Percentiles rank a stretch among this genome's conserved stretches.
Evolutionary conservation across 2,888 invertebrate genomes (phyloP).

Genomic region (Agrochola lychnidis): DNA sequence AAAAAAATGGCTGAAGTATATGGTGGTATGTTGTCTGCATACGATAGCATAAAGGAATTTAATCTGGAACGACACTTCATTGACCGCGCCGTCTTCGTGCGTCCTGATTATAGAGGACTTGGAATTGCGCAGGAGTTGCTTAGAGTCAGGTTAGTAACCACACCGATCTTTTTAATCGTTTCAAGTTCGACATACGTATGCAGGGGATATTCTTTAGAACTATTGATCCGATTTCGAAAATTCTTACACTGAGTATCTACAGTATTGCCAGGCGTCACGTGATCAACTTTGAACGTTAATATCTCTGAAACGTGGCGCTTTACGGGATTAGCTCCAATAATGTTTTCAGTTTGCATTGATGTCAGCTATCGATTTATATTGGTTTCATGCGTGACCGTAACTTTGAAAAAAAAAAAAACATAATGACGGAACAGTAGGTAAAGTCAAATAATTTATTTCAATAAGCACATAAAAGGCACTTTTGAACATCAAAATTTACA

Average conservation of each 20-base stretch:
- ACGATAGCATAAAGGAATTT: slow-evolving; percentile 5
- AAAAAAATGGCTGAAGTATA: slow-evolving; percentile 9
- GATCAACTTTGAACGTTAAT: too few species aligned
- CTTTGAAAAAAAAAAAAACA: too few species aligned
- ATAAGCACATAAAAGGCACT: too few species aligned
- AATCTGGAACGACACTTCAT: slow-evolving; percentile 43
- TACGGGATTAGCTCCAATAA: too few species aligned
- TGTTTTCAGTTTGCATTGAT: too few species aligned
- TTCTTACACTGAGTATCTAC: neutral
- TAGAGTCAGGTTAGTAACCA: slow-evolving; percentile 61
- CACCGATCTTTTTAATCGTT: neutral
- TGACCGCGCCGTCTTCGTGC: slow-evolving; percentile 67
- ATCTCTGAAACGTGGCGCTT: too few species aligned
- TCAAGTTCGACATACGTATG: neutral
- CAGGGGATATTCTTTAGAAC: neutral
- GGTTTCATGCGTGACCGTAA: too few species aligned
- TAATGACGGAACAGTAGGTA: too few species aligned
- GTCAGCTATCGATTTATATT: too few species aligned
- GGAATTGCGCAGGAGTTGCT: slow-evolving; percentile 69
- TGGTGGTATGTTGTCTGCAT: slow-evolving; percentile 15
- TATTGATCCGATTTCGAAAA: neutral
- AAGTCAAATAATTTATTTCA: too few species aligned
- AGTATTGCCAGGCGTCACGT: too few species aligned
- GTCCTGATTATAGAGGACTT: slow-evolving; percentile 64
- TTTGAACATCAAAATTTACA: too few species aligned